phyloP scores from a whole-genome alignment of 2,888 invertebrate genomes.

The Callimorpha dominula region DNA sequence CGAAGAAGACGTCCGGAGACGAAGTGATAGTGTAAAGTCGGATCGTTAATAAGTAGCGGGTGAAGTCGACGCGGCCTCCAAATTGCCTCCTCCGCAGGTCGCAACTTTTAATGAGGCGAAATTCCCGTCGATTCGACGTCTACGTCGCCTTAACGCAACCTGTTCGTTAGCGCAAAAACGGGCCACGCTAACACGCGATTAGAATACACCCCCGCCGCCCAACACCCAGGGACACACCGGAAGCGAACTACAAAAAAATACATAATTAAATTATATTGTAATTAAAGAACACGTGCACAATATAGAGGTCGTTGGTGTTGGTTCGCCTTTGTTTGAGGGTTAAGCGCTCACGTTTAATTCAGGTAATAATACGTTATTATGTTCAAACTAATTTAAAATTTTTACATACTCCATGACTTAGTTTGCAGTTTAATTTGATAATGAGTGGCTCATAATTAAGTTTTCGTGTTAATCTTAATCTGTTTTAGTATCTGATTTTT shows the following conservation, averaged over 20 bases:
- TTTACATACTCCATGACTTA: neutral
- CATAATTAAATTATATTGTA: constrained; percentile 37
- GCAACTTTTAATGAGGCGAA: constrained; percentile 87
- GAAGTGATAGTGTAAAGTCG: constrained; percentile 76
- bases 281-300: constrained; percentile 43
- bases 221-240: constrained; percentile 66
- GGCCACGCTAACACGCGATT: constrained; percentile 85
- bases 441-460: constrained; percentile 16
- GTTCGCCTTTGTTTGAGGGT: constrained; percentile 34
- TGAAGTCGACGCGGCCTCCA: constrained; percentile 76
- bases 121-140: constrained; percentile 82
- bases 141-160: constrained; percentile 84
- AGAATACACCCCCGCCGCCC: constrained; percentile 79
- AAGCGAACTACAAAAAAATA: constrained; percentile 39
- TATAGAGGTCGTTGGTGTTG: constrained; percentile 29
- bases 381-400: constrained; percentile 36
- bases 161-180: constrained; percentile 86
- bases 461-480: constrained; percentile 11
- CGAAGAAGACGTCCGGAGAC: constrained; percentile 50
- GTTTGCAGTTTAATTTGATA: neutral
- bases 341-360: constrained; percentile 28
- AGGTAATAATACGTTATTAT: constrained; percentile 27
- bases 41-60: constrained; percentile 79
- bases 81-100: constrained; percentile 84
- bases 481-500: neutral